Evolutionary conservation across 2,888 invertebrate species (phyloP).

Genomic region (Lordiphosa fenestrarum): DNA sequence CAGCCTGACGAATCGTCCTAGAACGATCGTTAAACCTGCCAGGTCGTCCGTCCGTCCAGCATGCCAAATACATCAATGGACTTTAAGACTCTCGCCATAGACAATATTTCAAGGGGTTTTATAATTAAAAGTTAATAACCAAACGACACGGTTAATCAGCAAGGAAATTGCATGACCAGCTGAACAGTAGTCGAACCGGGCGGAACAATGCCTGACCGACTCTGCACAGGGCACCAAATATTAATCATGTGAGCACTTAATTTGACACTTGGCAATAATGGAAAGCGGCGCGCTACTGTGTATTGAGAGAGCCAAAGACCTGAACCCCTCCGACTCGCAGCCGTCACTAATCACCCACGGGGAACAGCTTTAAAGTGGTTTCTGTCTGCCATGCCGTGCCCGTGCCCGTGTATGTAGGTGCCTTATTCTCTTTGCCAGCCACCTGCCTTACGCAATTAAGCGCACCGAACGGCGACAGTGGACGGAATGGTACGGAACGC

Average conservation of each 20-base stretch:
- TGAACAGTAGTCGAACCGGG: conserved; percentile 34
- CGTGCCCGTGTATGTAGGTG: conserved; percentile 36
- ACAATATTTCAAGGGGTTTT: conserved; percentile 46
- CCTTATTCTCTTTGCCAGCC: conserved; percentile 64
- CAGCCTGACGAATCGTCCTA: conserved; percentile 42
- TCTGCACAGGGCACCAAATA: conserved; percentile 37
- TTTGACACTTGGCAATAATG: conserved; percentile 74
- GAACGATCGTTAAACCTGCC: conserved; percentile 48
- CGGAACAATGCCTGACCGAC: conserved; percentile 28
- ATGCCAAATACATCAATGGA: conserved; percentile 49
- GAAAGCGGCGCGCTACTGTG: conserved; percentile 54
- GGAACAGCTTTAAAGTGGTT: conserved; percentile 71
- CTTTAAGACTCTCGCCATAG: conserved; percentile 29
- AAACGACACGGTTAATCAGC: conserved; percentile 70
- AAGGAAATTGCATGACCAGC: conserved; percentile 52
- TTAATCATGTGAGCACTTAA: conserved; percentile 72
- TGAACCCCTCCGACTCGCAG: conserved; percentile 13
- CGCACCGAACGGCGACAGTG: conserved; percentile 41
- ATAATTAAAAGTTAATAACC: conserved; percentile 69
- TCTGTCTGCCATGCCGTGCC: conserved; percentile 30
- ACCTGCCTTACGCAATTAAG: conserved; percentile 75
- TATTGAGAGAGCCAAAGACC: not conserved
- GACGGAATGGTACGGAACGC: conserved; percentile 14
- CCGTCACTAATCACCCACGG: conserved; percentile 66
- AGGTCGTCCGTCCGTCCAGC: conserved; percentile 3